Percentiles rank a stretch among this genome's conserved stretches.
Evolutionary conservation across 2,797 vertebrate genomes (phyloP).

Genomic region (Graptemys geographica): DNA sequence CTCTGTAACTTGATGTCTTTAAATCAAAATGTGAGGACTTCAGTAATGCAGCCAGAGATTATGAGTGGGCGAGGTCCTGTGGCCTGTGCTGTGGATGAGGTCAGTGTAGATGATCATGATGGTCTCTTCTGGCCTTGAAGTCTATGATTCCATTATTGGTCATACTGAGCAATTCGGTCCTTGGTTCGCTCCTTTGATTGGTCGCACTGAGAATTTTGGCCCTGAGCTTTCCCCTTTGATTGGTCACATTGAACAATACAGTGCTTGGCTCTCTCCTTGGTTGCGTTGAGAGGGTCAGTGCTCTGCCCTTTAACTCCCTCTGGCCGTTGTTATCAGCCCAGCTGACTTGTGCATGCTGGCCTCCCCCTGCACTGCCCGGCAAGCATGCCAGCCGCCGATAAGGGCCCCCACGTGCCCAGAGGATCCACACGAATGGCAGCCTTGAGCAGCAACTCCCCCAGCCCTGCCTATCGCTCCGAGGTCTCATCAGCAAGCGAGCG

Average conservation of each 20-base stretch:
- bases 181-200: background rate
- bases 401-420: background rate
- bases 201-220: background rate
- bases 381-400: background rate
- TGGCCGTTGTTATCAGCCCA: background rate
- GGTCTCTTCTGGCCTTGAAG: too few species aligned
- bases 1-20: background rate
- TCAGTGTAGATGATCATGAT: background rate
- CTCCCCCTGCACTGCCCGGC: background rate
- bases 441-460: background rate
- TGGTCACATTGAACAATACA: background rate
- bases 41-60: background rate
- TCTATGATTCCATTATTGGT: background rate
- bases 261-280: background rate
- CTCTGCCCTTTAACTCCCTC: background rate
- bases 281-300: accelerated
- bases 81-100: background rate
- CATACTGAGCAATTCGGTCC: background rate
- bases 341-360: background rate
- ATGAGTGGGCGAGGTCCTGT: background rate
- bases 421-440: background rate
- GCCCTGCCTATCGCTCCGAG: background rate
- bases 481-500: background rate
- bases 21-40: background rate
- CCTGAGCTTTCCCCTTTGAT: background rate